A percentile compares a stretch with the other conserved stretches of the same genome.
Evolutionary conservation across 2,797 vertebrate species (phyloP).

Genomic region (Mallotus villosus): DNA sequence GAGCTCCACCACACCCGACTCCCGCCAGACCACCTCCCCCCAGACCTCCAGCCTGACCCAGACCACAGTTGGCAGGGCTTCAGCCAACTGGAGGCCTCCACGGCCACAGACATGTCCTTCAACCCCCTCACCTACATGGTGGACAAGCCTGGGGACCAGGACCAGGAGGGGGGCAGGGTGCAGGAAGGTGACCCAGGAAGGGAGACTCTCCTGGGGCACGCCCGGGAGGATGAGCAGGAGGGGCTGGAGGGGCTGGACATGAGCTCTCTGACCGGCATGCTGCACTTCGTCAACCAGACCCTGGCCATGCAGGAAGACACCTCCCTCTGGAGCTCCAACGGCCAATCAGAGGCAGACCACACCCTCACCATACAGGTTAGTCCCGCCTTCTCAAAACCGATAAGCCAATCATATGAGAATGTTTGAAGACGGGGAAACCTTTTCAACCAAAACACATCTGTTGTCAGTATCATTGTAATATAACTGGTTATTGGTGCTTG

Average conservation of each 20-base stretch:
- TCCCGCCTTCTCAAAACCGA: background rate
- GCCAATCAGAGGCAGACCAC: background rate
- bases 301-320: slow-evolving; percentile 71
- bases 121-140: slow-evolving; percentile 80
- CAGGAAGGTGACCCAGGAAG: slow-evolving; percentile 24
- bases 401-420: no score
- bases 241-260: slow-evolving; percentile 44
- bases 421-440: background rate
- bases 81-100: slow-evolving; percentile 49
- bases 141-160: slow-evolving; percentile 43
- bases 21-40: slow-evolving; percentile 12
- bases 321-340: slow-evolving; percentile 45
- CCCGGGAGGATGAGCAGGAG: slow-evolving; percentile 45
- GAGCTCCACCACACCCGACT: background rate
- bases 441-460: background rate
- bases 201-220: slow-evolving; percentile 37
- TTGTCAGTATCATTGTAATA: background rate
- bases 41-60: slow-evolving; percentile 17
- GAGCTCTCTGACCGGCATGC: slow-evolving; percentile 70
- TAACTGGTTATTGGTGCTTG: no score
- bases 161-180: slow-evolving; percentile 33
- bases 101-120: slow-evolving; percentile 73
- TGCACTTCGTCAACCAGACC: slow-evolving; percentile 75
- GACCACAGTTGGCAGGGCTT: slow-evolving; percentile 64
- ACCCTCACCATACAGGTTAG: slow-evolving; percentile 13